phyloP scores from a whole-genome alignment of 2,888 invertebrate species.

The Diarsia dahlii region DNA sequence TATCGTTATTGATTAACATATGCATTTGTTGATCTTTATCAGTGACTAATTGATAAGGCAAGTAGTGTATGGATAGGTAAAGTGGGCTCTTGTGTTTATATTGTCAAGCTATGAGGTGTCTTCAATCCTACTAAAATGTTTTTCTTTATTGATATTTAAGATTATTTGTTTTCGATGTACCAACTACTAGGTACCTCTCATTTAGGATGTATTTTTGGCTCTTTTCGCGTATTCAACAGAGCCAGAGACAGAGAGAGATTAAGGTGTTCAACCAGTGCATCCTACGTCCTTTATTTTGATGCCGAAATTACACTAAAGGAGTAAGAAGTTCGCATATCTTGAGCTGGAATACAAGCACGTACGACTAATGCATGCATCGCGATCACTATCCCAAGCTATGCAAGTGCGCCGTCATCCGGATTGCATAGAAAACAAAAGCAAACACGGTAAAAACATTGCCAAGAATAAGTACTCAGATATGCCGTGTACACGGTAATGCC shows the following conservation, averaged over 20 bases:
- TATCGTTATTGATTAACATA: constrained; percentile 51
- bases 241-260: background rate
- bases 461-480: constrained; percentile 28
- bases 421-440: constrained; percentile 65
- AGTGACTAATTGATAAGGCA: constrained; percentile 63
- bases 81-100: background rate
- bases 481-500: background rate
- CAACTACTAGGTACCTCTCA: background rate
- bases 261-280: background rate
- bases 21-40: constrained; percentile 60
- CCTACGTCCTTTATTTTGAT: background rate
- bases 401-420: constrained; percentile 51
- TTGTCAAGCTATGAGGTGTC: background rate
- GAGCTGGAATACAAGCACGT: constrained; percentile 13
- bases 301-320: too few species aligned
- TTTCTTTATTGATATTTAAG: background rate
- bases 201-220: background rate
- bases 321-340: too few species aligned
- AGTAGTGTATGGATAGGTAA: constrained; percentile 29
- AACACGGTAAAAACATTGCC: constrained; percentile 43
- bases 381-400: constrained; percentile 51
- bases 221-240: background rate
- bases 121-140: background rate
- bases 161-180: background rate
- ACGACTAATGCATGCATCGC: constrained; percentile 48